These are phyloP conservation scores for Labrus mixtus DNA, from an alignment of 2,113 vertebrate genomes.

Conservation along the genomic window DNA sequence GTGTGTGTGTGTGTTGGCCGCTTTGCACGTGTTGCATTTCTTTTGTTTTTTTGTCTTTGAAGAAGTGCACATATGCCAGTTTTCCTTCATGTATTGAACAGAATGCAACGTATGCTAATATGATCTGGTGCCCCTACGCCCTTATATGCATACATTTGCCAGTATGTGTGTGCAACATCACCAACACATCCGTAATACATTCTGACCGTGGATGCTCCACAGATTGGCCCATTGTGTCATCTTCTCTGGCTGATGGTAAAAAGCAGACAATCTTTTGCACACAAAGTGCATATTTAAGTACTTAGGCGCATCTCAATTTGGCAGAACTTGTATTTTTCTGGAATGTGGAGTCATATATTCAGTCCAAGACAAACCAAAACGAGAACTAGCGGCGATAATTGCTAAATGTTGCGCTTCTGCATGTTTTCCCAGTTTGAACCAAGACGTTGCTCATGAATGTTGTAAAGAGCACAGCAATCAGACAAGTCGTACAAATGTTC, in stretches of 20 bases:
- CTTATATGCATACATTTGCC: too few species aligned
- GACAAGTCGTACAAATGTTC: too few species aligned
- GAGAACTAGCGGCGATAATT: too few species aligned
- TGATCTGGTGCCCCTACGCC: background rate
- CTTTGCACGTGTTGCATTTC: constrained; percentile 13
- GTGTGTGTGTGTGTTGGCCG: background rate
- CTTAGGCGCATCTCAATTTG: constrained; percentile 6
- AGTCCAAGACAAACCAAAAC: too few species aligned
- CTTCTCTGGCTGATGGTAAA: constrained; percentile 52
- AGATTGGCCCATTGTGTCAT: constrained; percentile 61
- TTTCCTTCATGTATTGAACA: background rate
- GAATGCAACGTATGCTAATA: background rate
- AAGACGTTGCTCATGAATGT: background rate
- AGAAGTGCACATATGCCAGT: background rate
- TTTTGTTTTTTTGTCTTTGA: background rate
- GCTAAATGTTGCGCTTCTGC: too few species aligned
- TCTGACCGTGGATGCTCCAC: constrained; percentile 55
- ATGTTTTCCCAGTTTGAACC: background rate
- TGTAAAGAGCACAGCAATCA: too few species aligned
- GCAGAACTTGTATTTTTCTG: background rate
- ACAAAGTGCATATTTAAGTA: constrained; percentile 19
- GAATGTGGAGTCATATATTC: constrained; percentile 23
- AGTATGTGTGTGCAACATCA: constrained; percentile 18
- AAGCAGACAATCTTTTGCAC: constrained; percentile 62
- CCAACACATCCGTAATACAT: constrained; percentile 10